phyloP scores from a whole-genome alignment of 2,797 vertebrate genomes.

The Gila robusta region DNA sequence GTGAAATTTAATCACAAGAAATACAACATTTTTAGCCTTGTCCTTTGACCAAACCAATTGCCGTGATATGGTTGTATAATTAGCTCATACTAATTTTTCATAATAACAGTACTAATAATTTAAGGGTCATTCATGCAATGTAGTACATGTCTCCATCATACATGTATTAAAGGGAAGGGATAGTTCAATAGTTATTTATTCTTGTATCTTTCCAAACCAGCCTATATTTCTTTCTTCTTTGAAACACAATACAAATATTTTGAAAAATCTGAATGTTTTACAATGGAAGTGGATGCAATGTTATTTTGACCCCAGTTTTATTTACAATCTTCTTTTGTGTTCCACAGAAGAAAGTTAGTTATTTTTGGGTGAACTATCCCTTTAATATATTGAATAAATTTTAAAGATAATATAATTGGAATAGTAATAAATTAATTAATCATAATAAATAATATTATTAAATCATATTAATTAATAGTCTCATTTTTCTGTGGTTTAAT shows the following conservation, averaged over 20 bases:
- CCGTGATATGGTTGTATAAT: neutral
- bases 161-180: neutral
- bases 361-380: neutral
- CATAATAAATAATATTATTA: neutral
- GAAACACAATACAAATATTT: too few species aligned
- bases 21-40: neutral
- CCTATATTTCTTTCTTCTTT: too few species aligned
- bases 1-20: constrained; percentile 23
- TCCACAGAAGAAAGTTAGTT: neutral
- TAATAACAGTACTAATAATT: neutral
- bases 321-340: neutral
- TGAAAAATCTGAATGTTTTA: neutral
- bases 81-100: neutral
- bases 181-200: neutral
- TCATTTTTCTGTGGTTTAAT: neutral
- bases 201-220: too few species aligned
- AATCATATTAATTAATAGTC: too few species aligned
- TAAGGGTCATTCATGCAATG: neutral
- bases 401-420: neutral
- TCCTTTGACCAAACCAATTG: neutral
- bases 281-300: too few species aligned
- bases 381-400: too few species aligned
- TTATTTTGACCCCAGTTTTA: too few species aligned
- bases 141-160: neutral
- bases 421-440: neutral